Percentiles rank a stretch among this genome's conserved stretches.
Evolutionary conservation across 2,797 vertebrate species (phyloP).

Genomic region (Ceryle rudis): DNA sequence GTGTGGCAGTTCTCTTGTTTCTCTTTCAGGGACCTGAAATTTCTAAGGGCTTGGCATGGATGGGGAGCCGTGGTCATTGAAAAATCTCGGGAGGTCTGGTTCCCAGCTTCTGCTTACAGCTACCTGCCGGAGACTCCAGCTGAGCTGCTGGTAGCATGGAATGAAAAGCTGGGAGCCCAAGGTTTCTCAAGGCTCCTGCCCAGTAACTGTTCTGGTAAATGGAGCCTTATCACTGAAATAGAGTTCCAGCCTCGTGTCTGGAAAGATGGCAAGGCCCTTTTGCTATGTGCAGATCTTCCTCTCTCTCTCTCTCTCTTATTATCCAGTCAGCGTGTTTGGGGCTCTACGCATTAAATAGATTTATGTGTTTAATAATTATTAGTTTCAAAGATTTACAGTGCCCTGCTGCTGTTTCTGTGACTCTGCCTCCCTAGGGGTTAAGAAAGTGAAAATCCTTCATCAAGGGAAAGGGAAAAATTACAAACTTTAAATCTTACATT

Average conservation of each 20-base stretch:
- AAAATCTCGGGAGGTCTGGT: neutral
- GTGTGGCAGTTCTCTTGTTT: neutral
- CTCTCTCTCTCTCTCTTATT: neutral
- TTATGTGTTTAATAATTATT: slow-evolving; percentile 70
- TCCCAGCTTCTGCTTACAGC: neutral
- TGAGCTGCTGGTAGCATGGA: neutral
- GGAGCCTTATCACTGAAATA: neutral
- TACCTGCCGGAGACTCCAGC: neutral
- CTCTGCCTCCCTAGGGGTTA: neutral
- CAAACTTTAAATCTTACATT: slow-evolving; percentile 54
- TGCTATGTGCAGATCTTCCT: neutral
- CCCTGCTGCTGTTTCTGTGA: slow-evolving; percentile 10
- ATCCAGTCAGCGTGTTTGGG: slow-evolving; percentile 1
- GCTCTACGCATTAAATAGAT: slow-evolving; percentile 42
- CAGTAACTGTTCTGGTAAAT: neutral
- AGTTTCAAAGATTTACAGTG: slow-evolving; percentile 58
- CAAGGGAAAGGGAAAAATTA: slow-evolving; percentile 30
- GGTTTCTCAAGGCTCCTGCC: neutral
- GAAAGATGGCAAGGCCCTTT: neutral
- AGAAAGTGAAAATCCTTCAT: slow-evolving; percentile 52
- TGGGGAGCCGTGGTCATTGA: neutral
- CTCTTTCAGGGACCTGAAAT: neutral
- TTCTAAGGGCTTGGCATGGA: neutral
- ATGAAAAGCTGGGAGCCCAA: neutral
- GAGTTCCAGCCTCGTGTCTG: neutral